These are phyloP conservation scores for Sebastes itinus DNA, from an alignment of 2,797 vertebrate species.

Conservation along the genomic window DNA sequence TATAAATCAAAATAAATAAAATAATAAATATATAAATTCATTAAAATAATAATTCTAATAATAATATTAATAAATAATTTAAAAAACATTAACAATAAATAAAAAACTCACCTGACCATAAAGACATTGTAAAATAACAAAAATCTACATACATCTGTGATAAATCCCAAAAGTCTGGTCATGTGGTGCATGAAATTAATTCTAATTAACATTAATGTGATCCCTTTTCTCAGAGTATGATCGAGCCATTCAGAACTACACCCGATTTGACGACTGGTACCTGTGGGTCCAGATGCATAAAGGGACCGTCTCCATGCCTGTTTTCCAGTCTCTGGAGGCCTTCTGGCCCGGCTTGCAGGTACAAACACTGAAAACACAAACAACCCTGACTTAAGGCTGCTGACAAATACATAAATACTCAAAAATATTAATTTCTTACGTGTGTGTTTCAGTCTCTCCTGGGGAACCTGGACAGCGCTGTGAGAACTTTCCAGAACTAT, in stretches of 20 bases:
- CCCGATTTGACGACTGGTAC: slow-evolving; percentile 98
- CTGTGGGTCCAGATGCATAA: slow-evolving; percentile 99
- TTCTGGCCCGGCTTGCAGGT: slow-evolving; percentile 99
- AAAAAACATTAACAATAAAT: no score
- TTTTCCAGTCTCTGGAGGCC: slow-evolving; percentile 97
- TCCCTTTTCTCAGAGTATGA: slow-evolving; percentile 86
- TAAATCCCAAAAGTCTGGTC: no score
- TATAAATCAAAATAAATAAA: no score
- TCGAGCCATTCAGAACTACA: slow-evolving; percentile 94
- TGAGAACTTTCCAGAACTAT: slow-evolving; percentile 96
- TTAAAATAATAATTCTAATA: no score
- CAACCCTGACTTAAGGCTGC: not conserved
- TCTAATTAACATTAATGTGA: fast-evolving
- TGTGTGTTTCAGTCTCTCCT: slow-evolving; percentile 87
- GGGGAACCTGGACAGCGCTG: slow-evolving; percentile 91
- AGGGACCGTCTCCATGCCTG: slow-evolving; percentile 96
- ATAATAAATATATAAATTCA: no score
- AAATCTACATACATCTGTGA: no score
- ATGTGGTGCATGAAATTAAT: no score
- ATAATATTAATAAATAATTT: no score
- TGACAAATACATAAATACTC: not conserved
- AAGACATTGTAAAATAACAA: no score
- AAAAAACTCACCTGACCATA: no score
- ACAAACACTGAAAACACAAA: not conserved
- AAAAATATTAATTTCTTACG: not conserved